A percentile compares a stretch with the other conserved stretches of the same genome.
These are phyloP conservation scores for Crotalus horridus DNA, from an alignment of 2,113 vertebrate genomes.

Conservation along the genomic window DNA sequence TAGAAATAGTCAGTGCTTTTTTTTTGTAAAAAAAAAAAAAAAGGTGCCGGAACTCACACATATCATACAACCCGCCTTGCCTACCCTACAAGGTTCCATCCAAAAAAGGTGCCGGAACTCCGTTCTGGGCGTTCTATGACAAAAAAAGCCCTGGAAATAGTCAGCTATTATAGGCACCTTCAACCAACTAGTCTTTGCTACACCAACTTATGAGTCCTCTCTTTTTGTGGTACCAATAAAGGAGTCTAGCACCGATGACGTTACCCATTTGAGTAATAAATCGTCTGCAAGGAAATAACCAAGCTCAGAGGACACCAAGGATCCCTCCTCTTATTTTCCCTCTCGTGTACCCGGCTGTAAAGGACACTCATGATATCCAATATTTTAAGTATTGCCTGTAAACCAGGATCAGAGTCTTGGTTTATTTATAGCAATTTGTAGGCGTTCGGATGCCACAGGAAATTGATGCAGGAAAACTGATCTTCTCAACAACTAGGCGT, in stretches of 20 bases:
- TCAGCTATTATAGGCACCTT: background rate
- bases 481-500: background rate
- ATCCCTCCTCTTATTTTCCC: background rate
- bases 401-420: background rate
- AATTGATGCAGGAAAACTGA: background rate
- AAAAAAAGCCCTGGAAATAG: no score
- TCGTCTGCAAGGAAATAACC: background rate
- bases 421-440: background rate
- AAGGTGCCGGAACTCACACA: no score
- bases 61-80: no score
- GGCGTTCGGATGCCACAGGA: background rate
- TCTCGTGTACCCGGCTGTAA: background rate
- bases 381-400: background rate
- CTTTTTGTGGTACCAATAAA: background rate
- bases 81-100: no score
- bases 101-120: no score
- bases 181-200: background rate
- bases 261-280: background rate
- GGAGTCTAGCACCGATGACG: background rate
- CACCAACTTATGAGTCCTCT: background rate
- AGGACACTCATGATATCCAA: background rate
- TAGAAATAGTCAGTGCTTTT: no score
- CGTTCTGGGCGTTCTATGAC: no score
- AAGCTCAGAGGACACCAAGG: background rate
- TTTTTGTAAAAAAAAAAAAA: no score